These are phyloP conservation scores for Neoaliturus tenellus DNA, from an alignment of 2,888 invertebrate genomes.

Conservation along the genomic window DNA sequence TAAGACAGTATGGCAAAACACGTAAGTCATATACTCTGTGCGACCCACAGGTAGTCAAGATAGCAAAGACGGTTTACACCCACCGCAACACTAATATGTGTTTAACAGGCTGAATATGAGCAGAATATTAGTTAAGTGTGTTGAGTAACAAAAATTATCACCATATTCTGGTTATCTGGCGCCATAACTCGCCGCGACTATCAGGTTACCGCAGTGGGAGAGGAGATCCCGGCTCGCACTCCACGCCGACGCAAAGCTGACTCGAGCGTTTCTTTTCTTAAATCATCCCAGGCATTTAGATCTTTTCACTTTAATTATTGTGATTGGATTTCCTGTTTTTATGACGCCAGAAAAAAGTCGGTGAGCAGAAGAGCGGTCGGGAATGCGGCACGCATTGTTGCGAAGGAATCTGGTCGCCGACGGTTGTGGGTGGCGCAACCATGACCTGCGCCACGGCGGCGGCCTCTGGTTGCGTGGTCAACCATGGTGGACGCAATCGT, in stretches of 20 bases:
- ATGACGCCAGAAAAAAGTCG: not conserved
- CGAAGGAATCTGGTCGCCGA: not conserved
- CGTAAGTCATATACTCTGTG: too few relatives aligned
- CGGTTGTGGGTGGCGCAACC: not conserved
- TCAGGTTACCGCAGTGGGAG: not conserved
- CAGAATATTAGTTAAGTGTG: conserved; percentile 18
- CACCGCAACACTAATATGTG: not conserved
- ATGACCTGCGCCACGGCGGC: not conserved
- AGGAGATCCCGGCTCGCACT: not conserved
- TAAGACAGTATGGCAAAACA: too few relatives aligned
- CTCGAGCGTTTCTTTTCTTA: not conserved
- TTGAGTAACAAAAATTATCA: conserved; percentile 14
- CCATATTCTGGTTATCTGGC: not conserved
- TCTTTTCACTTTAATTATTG: conserved; percentile 45
- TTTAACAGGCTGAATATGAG: not conserved
- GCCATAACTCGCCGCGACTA: not conserved
- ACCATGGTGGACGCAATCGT: too few relatives aligned
- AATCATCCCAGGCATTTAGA: conserved; percentile 35
- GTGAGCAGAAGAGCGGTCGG: not conserved
- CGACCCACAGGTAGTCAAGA: too few relatives aligned
- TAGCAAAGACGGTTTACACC: too few relatives aligned
- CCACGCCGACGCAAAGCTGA: not conserved
- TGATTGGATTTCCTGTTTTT: conserved; percentile 37
- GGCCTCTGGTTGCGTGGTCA: not conserved
- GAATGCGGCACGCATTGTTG: conserved; percentile 12